phyloP scores from a whole-genome alignment of 2,113 vertebrate species.

The Chaetura pelagica region DNA sequence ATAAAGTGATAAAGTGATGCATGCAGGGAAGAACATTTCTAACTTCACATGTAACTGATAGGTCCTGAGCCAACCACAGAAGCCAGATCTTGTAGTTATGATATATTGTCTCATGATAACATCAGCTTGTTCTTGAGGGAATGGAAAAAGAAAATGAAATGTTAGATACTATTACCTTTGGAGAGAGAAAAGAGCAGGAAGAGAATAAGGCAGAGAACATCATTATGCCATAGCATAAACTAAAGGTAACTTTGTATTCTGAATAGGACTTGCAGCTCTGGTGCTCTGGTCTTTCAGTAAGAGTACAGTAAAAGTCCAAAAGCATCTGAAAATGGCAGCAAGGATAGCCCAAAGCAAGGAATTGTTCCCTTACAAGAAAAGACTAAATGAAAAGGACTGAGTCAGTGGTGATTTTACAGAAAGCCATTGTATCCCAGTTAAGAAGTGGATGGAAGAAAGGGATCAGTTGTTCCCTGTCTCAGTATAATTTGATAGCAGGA shows the following conservation, averaged over 20 bases:
- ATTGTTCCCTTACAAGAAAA: neutral
- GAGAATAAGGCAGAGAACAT: neutral
- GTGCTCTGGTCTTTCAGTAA: neutral
- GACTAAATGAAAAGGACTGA: neutral
- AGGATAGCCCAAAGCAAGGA: neutral
- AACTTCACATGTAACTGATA: neutral
- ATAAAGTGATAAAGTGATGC: slow-evolving; percentile 7
- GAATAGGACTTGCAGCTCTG: neutral
- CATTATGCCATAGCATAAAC: neutral
- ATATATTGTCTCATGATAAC: neutral
- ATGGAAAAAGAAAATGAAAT: neutral
- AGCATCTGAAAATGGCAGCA: neutral
- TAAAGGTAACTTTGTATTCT: neutral
- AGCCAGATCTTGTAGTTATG: neutral
- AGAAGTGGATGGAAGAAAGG: neutral
- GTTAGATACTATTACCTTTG: neutral
- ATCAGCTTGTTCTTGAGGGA: neutral
- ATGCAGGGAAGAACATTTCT: neutral
- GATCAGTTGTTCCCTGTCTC: neutral
- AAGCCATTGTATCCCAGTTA: neutral
- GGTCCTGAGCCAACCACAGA: neutral
- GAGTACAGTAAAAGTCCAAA: neutral
- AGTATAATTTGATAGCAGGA: neutral
- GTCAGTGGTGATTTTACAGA: neutral
- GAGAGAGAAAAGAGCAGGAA: neutral